Base-by-base conservation (phyloP, 2,113 vertebrate genomes). In the Hyperoodon ampullatus region DNA sequence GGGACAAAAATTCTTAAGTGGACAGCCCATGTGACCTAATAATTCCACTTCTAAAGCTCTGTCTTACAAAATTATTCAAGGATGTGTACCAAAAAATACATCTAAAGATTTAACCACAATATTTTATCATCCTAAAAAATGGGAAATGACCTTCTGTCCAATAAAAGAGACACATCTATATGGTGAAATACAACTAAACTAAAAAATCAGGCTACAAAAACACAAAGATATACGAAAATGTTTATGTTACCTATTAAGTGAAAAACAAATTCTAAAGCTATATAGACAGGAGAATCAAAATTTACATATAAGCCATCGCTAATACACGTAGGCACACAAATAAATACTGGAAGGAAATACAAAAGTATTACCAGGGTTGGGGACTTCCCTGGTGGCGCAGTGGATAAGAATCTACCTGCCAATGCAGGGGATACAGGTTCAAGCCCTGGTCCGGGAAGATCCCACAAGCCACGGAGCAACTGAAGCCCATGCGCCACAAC, bases 51-150 rank as follows among this genome's bases (percentile, higher is more conserved):
- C 53, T 86, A 83, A 74, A 86, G 24, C 8, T 90, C 72, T 92
- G 13, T 71, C 33, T 30, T 50, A 60, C 6, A 77, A 92, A 77
- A 85, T 11, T 85, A 71, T 66, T 88, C 68, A 96, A 95, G 44
- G 4, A 82, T 28, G 18, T 85, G 11, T 28, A 75, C 71, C 70
- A 80, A 91, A 47, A 77, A 12, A 55, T 50, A 42, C 50, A 85
- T 30, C 53, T 75, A 94, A 95, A 28, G 60, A 90, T 65, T 88
- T 88, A 93, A 71, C 23, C 33, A 88, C 12, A 60, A 14, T 39
- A n/a, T 90, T 92, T 89, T 70, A 81, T 61, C 95, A 93, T 39
- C n/a, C 75, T 80, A 82, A 39, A 96, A 94, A 58, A 55, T 3
- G 68, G 28, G 11, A 55, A 95, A 93, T 5, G 24, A 53, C 44